Base-by-base conservation (phyloP, 2,113 vertebrate species). In the Tiliqua scincoides region DNA sequence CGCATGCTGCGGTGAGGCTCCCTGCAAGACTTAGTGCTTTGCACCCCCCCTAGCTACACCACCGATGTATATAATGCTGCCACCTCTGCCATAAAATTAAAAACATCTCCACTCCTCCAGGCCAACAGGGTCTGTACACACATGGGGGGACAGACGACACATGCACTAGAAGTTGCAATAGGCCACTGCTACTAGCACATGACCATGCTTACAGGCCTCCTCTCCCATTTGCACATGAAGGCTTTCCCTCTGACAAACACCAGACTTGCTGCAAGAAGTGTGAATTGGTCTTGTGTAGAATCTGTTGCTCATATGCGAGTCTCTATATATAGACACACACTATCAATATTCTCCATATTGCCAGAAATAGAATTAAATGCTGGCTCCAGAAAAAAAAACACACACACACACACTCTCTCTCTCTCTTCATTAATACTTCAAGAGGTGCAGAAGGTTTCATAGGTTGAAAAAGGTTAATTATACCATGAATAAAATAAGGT, bases 391-490 rank as follows among this genome's bases (percentile, higher is more conserved):
- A 88, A 75, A 67, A 89, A 2, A 20, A 3, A 18, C 18, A 52
- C 21, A 27, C 54, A 57, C 54, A 57, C 17, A 17, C 54, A 57
- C 54, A 89, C 4, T 11, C n/a, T n/a, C n/a, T n/a, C n/a, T n/a
- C n/a, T n/a, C 91, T 91, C 79, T 93, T 91, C 87, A 83, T 92
- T 94, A 92, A 89, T 79, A 91, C 76, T 91, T 93, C 92, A 88
- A 90, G 87, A 93, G 85, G 84, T 70, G 77, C 73, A 72, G 88
- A 93, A 89, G 43, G 88, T 91, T 91, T 89, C 87, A 83, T 83
- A 86, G 23, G 25, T 89, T 88, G 91, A 72, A 90, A 57, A 92
- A 95, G 92, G 93, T 95, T 94, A 94, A 94, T 94, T 94, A 85
- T 89, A 73, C 87, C 88, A 80, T 76, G 90, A 92, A 87, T 94